Evolutionary conservation across 1,140 invertebrate genomes (phyloP).

Genomic region (Parapsyche elsis): DNA sequence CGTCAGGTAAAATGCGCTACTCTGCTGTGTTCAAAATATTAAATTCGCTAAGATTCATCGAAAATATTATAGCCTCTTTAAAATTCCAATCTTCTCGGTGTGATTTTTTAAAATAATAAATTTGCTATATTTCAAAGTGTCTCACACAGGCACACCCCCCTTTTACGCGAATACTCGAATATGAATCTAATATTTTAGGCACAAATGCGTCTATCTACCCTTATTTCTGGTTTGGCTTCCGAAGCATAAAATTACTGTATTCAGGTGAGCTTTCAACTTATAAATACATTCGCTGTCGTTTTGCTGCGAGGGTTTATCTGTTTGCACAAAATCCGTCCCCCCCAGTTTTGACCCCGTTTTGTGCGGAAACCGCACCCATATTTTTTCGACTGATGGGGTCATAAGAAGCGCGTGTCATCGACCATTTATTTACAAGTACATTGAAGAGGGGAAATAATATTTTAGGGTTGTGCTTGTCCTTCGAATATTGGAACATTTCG

Average conservation of each 20-base stretch:
- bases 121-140: too few relatives aligned
- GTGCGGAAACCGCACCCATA: background rate
- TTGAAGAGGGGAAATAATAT: too few relatives aligned
- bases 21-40: background rate
- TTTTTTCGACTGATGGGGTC: too few relatives aligned
- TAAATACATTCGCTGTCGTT: background rate
- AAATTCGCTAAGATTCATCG: background rate
- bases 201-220: background rate
- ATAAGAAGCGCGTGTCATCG: too few relatives aligned
- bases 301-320: background rate
- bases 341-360: constrained; percentile 2
- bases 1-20: background rate
- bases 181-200: background rate
- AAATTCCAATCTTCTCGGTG: background rate
- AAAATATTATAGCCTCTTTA: background rate
- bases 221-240: too few relatives aligned
- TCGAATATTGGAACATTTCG: too few relatives aligned
- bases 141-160: background rate
- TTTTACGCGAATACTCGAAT: background rate
- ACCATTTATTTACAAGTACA: too few relatives aligned
- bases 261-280: background rate
- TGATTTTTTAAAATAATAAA: background rate
- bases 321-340: background rate
- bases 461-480: too few relatives aligned
- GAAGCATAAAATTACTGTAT: too few relatives aligned